phyloP scores from a whole-genome alignment of 2,797 vertebrate genomes.

The Podarcis lilfordi region DNA sequence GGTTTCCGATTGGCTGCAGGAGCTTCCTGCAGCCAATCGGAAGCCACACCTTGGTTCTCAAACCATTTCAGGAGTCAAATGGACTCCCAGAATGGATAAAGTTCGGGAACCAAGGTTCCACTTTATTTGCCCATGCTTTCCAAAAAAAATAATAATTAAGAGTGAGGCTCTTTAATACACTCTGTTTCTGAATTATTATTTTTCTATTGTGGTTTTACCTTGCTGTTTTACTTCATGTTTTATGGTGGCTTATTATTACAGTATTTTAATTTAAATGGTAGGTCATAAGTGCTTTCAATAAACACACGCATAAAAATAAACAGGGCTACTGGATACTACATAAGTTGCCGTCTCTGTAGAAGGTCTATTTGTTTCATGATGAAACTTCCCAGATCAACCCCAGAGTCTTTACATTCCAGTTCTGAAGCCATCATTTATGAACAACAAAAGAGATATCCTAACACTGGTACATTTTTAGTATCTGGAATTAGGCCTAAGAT shows the following conservation, averaged over 20 bases:
- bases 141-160: not conserved
- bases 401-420: not conserved
- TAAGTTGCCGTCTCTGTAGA: not conserved
- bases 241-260: not conserved
- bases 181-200: not conserved
- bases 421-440: constrained; percentile 21
- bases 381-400: not conserved
- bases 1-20: no score
- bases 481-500: constrained; percentile 36
- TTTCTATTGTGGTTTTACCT: not conserved
- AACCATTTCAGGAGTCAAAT: no score
- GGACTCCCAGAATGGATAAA: no score
- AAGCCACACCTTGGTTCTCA: no score
- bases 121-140: not conserved
- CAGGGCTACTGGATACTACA: not conserved
- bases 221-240: not conserved
- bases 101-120: no score
- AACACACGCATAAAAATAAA: not conserved
- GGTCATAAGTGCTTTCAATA: not conserved
- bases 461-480: constrained; percentile 19
- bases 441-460: not conserved
- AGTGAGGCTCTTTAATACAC: not conserved
- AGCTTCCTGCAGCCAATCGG: no score
- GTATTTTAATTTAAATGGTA: not conserved
- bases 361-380: not conserved